phyloP scores from a whole-genome alignment of 1,140 invertebrate species.

The Magallana ariakensis region DNA sequence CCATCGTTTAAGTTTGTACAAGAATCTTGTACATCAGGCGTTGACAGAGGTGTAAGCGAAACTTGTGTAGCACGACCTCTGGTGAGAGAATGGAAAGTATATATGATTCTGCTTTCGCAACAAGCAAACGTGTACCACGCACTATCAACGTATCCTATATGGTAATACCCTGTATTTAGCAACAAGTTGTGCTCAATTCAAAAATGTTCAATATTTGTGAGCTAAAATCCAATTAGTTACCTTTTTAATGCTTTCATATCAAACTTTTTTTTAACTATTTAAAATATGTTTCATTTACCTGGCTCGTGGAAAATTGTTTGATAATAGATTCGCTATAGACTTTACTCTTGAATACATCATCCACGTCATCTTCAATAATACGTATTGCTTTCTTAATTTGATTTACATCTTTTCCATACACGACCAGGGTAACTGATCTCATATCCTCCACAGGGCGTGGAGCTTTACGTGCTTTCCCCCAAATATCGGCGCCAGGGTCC shows the following conservation, averaged over 20 bases:
- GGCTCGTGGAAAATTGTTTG: slow-evolving; percentile 39
- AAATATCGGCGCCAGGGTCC: neutral
- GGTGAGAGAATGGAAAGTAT: no score
- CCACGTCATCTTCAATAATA: slow-evolving; percentile 35
- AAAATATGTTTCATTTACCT: neutral
- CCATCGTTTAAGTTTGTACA: no score
- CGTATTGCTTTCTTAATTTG: slow-evolving; percentile 25
- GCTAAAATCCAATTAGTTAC: neutral
- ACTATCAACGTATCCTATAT: no score
- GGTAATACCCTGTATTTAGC: neutral
- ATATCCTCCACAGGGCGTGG: neutral
- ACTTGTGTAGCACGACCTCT: no score
- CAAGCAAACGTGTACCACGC: no score
- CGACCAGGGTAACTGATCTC: neutral
- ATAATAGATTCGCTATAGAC: slow-evolving; percentile 38
- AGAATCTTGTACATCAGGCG: no score
- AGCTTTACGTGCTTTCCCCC: neutral
- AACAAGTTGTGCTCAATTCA: neutral
- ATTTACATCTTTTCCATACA: slow-evolving; percentile 33
- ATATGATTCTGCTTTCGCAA: no score
- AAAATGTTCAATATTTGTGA: neutral
- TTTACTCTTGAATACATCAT: slow-evolving; percentile 36
- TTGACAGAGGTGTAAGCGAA: no score
- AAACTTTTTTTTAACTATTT: neutral
- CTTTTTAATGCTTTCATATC: neutral